These are phyloP conservation scores for Danio rerio DNA, from an alignment of 2,113 vertebrate species.

Conservation along the genomic window GRCz12tu NC_133178.1:2015501-2016000, in stretches of 20 bases:
- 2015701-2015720: not conserved
- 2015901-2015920: too few relatives aligned
- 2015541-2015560: not conserved
- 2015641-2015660: not conserved
- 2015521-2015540: not conserved
- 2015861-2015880: too few relatives aligned
- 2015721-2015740: not conserved
- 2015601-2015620: not conserved
- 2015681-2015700: not conserved
- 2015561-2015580: not conserved
- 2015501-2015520: not conserved
- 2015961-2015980: too few relatives aligned
- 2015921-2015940: too few relatives aligned
- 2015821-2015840: too few relatives aligned
- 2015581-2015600: slow-evolving; percentile 10
- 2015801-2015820: not conserved
- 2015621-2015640: not conserved
- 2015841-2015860: too few relatives aligned
- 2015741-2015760: not conserved
- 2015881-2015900: too few relatives aligned
- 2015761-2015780: not conserved
- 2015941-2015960: too few relatives aligned
- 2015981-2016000: too few relatives aligned
- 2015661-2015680: not conserved
- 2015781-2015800: not conserved